These are phyloP conservation scores for Crocodylus rhombifer DNA, from an alignment of 2,797 vertebrate species.

Conservation along the genomic window DNA sequence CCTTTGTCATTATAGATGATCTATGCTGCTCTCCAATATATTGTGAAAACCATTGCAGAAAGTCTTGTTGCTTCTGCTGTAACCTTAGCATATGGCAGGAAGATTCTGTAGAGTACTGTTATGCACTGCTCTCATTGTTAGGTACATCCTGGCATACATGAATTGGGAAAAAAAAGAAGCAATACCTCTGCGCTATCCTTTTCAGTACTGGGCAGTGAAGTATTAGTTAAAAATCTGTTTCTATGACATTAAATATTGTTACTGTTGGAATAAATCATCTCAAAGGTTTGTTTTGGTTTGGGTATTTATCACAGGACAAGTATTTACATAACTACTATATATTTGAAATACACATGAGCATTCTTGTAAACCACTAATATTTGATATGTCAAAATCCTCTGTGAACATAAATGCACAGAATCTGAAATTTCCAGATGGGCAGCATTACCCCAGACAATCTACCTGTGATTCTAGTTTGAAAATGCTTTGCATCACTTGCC, in stretches of 20 bases:
- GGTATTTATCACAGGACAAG: slow-evolving; percentile 45
- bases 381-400: not conserved
- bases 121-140: not conserved
- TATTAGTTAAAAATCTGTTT: slow-evolving; percentile 12
- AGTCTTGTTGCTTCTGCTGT: not conserved
- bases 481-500: slow-evolving; percentile 2
- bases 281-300: slow-evolving; percentile 33
- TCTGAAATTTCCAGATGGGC: slow-evolving; percentile 50
- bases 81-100: not conserved
- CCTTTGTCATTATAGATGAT: not conserved
- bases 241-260: not conserved
- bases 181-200: not conserved
- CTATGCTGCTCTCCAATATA: not conserved
- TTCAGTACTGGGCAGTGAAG: not conserved
- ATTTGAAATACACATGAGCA: slow-evolving; percentile 36
- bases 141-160: not conserved
- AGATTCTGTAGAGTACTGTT: not conserved
- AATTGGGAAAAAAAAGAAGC: not conserved
- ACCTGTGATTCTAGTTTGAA: not conserved
- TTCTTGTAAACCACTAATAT: slow-evolving; percentile 11
- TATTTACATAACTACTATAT: slow-evolving; percentile 29
- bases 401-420: slow-evolving; percentile 30
- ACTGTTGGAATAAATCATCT: not conserved
- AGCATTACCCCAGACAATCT: not conserved
- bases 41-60: not conserved